Base-by-base conservation (phyloP, 1,140 invertebrate species). In the Temnothorax nylanderi region DNA sequence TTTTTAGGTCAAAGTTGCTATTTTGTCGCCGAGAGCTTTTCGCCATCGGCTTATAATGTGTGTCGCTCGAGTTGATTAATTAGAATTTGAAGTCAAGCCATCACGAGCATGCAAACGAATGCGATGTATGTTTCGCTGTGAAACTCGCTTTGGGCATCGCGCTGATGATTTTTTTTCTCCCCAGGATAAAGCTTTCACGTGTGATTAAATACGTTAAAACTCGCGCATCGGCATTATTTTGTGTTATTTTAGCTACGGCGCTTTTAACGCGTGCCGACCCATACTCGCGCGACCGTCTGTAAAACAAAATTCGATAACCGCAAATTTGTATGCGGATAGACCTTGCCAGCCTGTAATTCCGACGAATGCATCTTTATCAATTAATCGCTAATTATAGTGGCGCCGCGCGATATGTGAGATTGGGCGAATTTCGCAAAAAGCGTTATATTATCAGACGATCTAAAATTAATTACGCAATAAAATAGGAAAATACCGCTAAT, bases 291-390 rank as follows among this genome's bases (percentile, higher is more conserved):
- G 34, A 2, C 44, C 56, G 21, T 37, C 4, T 26, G 32, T 26
- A 49, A 80, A 89, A 89, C 81, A 82, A 81, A 71, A 84, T 76
- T 87, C 72, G 72, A 87, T 82, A 89, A 89, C 77, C 85, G 26
- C 75, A 72, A 67, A 89, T 90, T 87, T 84, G 58, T 72, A 82
- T 89, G 62, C 51, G 72, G 51, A 90, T 84, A 65, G 56, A 90
- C 51, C 71, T 69, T 34, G 13, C 65, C 60, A n/a, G 26, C 11
- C 18, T 74, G 44, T 84, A 84, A 84, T 75, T 7, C 26, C 26
- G 54, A 47, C 18, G 54, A 26, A 75, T 84, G 54, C 54, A 37
- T 84, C 80, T 84, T 84, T 13, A 41, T 74, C 80, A 49, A 75
- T 60, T 37, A 41, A 62, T 74, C 54, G 32, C 44, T 74, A 60